phyloP scores from a whole-genome alignment of 2,888 invertebrate species.

The Campopleginae sp. region DNA sequence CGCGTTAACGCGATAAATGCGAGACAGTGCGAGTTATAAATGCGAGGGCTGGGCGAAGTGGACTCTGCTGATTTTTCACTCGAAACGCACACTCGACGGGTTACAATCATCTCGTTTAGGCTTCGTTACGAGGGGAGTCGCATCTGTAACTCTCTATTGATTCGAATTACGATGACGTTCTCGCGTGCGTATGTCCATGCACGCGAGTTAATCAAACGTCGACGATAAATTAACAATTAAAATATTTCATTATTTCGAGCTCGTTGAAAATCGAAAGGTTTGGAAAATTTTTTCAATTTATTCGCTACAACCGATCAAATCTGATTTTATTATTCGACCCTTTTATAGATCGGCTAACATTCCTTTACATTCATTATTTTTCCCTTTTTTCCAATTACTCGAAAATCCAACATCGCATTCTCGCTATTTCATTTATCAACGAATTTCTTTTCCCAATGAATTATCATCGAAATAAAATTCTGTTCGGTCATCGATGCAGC shows the following conservation, averaged over 20 bases:
- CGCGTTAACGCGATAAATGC: conserved; percentile 2
- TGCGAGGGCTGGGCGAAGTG: neutral
- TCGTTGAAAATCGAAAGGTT: neutral
- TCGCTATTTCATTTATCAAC: neutral
- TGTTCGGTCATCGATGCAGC: neutral
- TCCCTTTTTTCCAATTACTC: neutral
- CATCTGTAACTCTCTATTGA: conserved; percentile 58
- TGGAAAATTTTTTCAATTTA: neutral
- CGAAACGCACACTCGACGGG: conserved; percentile 56
- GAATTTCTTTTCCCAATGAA: neutral
- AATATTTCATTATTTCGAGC: neutral
- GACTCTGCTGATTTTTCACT: conserved; percentile 52
- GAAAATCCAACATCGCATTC: neutral
- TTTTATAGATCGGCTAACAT: neutral
- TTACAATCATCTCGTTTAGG: conserved; percentile 60
- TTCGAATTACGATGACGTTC: conserved; percentile 24
- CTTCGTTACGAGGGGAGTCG: conserved; percentile 43
- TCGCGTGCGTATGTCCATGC: neutral
- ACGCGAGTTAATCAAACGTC: neutral
- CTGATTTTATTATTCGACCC: neutral
- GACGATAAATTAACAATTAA: conserved; percentile 10
- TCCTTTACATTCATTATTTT: neutral
- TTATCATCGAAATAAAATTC: neutral
- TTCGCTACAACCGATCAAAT: neutral
- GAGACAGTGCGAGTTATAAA: neutral